phyloP scores from a whole-genome alignment of 2,888 invertebrate species.

The Aleiodes testaceus region DNA sequence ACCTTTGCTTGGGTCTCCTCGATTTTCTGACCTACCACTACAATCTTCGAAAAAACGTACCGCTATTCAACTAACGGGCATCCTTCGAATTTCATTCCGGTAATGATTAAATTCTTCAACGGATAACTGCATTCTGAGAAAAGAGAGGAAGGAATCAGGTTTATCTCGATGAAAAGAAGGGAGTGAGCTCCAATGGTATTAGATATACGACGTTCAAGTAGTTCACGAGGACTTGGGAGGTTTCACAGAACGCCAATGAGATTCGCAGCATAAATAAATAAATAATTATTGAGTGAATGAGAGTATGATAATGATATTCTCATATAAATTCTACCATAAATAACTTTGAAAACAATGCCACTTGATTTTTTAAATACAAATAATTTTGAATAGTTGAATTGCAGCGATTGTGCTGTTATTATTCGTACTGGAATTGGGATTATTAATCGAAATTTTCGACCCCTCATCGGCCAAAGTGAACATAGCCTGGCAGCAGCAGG shows the following conservation, averaged over 20 bases:
- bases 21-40: constrained; percentile 30
- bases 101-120: constrained; percentile 56
- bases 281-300: not conserved
- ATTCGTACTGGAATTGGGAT: constrained; percentile 49
- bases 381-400: constrained; percentile 48
- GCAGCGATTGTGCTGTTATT: constrained; percentile 44
- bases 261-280: constrained; percentile 17
- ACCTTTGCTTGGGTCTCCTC: constrained; percentile 25
- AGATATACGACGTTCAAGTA: not conserved
- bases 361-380: not conserved
- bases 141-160: constrained; percentile 28
- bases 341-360: too few relatives aligned
- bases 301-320: not conserved
- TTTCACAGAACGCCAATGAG: constrained; percentile 5
- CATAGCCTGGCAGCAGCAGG: constrained; percentile 6
- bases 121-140: constrained; percentile 45
- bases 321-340: not conserved
- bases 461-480: not conserved
- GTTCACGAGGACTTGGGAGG: constrained; percentile 2
- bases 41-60: constrained; percentile 11
- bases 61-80: constrained; percentile 52
- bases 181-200: not conserved
- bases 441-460: constrained; percentile 49
- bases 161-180: constrained; percentile 24
- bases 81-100: constrained; percentile 56